Percentiles rank a stretch among this genome's conserved stretches.
phyloP scores from a whole-genome alignment of 2,888 invertebrate species.

The Nysson spinosus region DNA sequence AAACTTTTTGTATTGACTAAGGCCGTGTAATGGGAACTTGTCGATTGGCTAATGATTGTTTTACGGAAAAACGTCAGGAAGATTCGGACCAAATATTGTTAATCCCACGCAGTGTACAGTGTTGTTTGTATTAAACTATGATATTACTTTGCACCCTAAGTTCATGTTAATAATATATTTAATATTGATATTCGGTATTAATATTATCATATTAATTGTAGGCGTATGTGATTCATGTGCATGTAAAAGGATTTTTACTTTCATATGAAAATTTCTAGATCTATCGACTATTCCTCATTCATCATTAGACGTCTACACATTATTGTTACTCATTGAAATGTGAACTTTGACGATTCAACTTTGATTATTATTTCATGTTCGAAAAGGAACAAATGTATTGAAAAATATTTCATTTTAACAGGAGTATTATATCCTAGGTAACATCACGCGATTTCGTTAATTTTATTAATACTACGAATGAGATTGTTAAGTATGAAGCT shows the following conservation, averaged over 20 bases:
- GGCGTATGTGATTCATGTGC: conserved; percentile 16
- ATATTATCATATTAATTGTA: conserved; percentile 28
- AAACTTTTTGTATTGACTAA: conserved; percentile 10
- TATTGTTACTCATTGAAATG: conserved; percentile 38
- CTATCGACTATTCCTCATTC: conserved; percentile 56
- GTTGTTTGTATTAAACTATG: conserved; percentile 38
- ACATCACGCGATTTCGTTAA: background rate
- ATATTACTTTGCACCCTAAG: conserved; percentile 39
- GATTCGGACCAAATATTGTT: conserved; percentile 45
- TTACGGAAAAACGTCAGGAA: conserved; percentile 21
- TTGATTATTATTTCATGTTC: conserved; percentile 18
- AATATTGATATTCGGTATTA: conserved; percentile 34
- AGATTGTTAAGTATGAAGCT: too few relatives aligned
- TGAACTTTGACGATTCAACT: conserved; percentile 41
- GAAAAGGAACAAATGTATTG: too few relatives aligned
- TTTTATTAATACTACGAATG: background rate
- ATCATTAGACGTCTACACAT: conserved; percentile 48
- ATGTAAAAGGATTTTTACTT: conserved; percentile 63
- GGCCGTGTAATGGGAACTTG: conserved; percentile 1
- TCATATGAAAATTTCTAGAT: conserved; percentile 67
- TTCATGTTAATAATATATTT: conserved; percentile 30
- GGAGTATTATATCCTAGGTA: background rate
- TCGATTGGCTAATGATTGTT: conserved; percentile 22
- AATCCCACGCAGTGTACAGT: conserved; percentile 41
- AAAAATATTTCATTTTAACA: too few relatives aligned